Conservation (phyloP, 2,113 vertebrate species). For the Panthera uncia region DNA sequence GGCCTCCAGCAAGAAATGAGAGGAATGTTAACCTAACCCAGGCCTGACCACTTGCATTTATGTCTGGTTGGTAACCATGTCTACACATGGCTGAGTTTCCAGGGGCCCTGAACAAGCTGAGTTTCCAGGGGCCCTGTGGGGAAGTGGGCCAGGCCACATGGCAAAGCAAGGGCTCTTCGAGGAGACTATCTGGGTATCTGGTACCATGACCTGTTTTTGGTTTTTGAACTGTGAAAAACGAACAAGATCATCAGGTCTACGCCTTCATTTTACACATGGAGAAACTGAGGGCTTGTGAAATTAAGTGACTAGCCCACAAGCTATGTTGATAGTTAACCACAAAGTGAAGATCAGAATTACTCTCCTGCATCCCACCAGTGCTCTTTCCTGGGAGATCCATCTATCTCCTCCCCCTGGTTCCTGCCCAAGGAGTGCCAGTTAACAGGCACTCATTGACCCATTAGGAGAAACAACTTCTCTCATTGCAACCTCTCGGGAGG, state of each 20-base stretch:
- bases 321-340: background rate
- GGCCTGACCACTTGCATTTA: background rate
- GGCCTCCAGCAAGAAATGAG: background rate
- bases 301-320: background rate
- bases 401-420: background rate
- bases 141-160: background rate
- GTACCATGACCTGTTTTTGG: background rate
- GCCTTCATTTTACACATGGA: background rate
- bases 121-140: background rate
- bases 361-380: background rate
- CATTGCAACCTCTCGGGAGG: background rate
- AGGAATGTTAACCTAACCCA: background rate
- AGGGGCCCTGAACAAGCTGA: background rate
- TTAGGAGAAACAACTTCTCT: background rate
- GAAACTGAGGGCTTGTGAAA: slow-evolving; percentile 4
- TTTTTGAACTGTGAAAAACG: background rate
- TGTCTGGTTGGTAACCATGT: background rate
- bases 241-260: background rate
- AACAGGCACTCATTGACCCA: background rate
- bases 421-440: background rate
- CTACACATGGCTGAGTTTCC: background rate
- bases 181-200: background rate
- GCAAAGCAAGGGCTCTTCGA: background rate
- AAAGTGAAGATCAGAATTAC: background rate
- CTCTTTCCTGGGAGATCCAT: background rate